Evolutionary conservation across 2,888 invertebrate genomes (phyloP).

Genomic region (Choristoneura rosaceana): DNA sequence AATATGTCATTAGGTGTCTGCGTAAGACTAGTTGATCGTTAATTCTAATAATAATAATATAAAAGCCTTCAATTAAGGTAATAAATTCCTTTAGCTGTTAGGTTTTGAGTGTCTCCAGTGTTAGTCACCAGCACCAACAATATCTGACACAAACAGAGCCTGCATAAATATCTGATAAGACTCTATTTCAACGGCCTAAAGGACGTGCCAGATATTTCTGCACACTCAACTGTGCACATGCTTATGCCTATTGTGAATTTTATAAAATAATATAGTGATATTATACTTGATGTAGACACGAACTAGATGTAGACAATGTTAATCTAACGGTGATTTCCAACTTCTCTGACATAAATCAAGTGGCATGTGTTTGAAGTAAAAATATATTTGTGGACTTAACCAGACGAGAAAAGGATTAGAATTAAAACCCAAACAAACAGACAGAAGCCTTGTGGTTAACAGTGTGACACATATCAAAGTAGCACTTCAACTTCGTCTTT

Average conservation of each 20-base stretch:
- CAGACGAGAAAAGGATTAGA: conserved; percentile 6
- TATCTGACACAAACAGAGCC: too few species aligned
- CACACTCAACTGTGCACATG: too few species aligned
- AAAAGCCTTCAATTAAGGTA: too few species aligned
- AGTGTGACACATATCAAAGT: background rate
- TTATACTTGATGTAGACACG: conserved; percentile 22
- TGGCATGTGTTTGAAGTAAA: conserved; percentile 25
- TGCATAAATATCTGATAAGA: too few species aligned
- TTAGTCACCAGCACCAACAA: background rate
- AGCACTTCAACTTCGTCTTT: background rate
- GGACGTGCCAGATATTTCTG: too few species aligned
- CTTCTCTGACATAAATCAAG: conserved; percentile 31
- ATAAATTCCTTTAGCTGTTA: too few species aligned
- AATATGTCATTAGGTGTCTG: conserved; percentile 70
- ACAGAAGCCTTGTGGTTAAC: conserved; percentile 15
- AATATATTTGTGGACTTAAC: conserved; percentile 12
- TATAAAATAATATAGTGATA: conserved; percentile 30
- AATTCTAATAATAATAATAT: too few species aligned
- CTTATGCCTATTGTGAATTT: background rate
- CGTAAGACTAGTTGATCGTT: conserved; percentile 59
- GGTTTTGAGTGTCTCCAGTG: too few species aligned
- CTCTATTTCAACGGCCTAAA: too few species aligned
- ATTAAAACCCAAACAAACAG: conserved; percentile 19
- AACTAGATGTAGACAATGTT: conserved; percentile 17
- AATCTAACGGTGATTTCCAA: conserved; percentile 16